Percentiles rank a stretch among this genome's conserved stretches.
phyloP scores from a whole-genome alignment of 2,797 vertebrate species.

The Ctenosaura bakeri region DNA sequence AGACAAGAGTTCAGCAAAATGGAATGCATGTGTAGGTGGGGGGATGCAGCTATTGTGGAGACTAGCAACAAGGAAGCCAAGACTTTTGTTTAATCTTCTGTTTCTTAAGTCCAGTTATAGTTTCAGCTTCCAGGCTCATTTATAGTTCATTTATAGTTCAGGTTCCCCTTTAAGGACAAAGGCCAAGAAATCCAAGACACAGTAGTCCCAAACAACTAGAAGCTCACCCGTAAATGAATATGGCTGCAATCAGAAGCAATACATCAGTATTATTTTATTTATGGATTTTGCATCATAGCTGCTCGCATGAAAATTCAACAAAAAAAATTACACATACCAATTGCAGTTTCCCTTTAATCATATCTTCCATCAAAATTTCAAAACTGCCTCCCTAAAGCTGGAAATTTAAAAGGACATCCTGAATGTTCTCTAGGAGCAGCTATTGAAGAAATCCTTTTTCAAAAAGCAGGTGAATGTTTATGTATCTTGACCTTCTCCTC shows the following conservation, averaged over 20 bases:
- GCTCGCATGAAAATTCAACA: not conserved
- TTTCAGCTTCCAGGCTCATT: slow-evolving; percentile 3
- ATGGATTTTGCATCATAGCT: not conserved
- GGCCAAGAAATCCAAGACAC: slow-evolving; percentile 3
- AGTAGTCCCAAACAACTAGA: not conserved
- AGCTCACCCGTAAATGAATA: slow-evolving; percentile 26
- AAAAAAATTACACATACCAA: not conserved
- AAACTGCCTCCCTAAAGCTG: not conserved
- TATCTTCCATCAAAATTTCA: not conserved
- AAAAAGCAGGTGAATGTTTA: not conserved
- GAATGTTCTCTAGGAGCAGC: not conserved
- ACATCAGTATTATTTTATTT: slow-evolving; percentile 3
- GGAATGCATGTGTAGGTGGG: not conserved
- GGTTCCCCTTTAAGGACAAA: slow-evolving; percentile 10
- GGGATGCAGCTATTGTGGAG: not conserved
- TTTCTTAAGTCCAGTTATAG: slow-evolving; percentile 3
- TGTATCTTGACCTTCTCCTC: not conserved
- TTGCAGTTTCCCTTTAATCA: not conserved
- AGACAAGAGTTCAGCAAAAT: slow-evolving; percentile 9
- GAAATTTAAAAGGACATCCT: not conserved
- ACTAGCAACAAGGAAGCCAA: slow-evolving; percentile 1
- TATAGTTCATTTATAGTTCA: slow-evolving; percentile 23
- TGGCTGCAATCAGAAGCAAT: not conserved
- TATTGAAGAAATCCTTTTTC: not conserved
- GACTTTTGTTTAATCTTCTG: not conserved